A percentile compares a stretch with the other conserved stretches of the same genome.
phyloP scores from a whole-genome alignment of 2,797 vertebrate species.

The Gouania willdenowi region DNA sequence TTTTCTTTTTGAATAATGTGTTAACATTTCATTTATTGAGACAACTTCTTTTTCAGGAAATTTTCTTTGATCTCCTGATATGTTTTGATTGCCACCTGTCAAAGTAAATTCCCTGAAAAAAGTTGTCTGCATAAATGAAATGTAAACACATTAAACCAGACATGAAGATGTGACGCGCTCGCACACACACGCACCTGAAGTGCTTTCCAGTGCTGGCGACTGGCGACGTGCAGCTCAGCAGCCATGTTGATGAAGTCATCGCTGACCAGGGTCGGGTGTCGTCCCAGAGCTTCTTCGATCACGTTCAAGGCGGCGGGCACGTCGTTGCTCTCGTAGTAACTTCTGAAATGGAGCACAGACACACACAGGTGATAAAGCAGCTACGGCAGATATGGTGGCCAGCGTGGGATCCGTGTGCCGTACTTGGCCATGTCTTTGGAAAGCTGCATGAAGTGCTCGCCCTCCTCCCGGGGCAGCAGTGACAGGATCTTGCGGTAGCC shows the following conservation, averaged over 20 bases:
- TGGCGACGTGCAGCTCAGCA: slow-evolving; percentile 90
- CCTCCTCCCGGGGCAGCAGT: slow-evolving; percentile 88
- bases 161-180: no score
- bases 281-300: slow-evolving; percentile 86
- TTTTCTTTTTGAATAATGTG: no score
- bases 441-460: slow-evolving; percentile 94
- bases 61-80: no score
- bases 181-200: slow-evolving; percentile 75
- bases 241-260: slow-evolving; percentile 94
- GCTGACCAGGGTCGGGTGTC: slow-evolving; percentile 86
- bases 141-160: no score
- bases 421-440: slow-evolving; percentile 95
- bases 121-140: no score
- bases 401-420: background rate
- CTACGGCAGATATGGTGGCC: no score
- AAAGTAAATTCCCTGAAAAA: no score
- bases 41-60: no score
- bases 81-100: no score
- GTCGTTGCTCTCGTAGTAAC: slow-evolving; percentile 94
- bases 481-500: slow-evolving; percentile 91
- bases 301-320: slow-evolving; percentile 86
- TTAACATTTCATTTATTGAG: no score
- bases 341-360: slow-evolving; percentile 75
- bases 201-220: slow-evolving; percentile 85
- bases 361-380: background rate